These are phyloP conservation scores for Entomyzon cyanotis DNA, from an alignment of 2,113 vertebrate species.

Conservation along the genomic window DNA sequence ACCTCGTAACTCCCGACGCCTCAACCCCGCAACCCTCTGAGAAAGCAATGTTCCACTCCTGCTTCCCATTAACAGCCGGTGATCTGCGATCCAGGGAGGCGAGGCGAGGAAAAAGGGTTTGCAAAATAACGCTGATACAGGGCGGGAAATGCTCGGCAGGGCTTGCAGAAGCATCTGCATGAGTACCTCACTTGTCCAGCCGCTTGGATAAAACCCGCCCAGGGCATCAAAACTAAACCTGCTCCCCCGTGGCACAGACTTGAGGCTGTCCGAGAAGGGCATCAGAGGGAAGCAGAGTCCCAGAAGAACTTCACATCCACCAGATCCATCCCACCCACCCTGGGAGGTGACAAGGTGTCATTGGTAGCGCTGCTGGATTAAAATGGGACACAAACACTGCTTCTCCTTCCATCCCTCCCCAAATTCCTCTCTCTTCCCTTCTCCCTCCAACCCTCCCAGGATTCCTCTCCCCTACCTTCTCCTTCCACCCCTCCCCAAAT, in stretches of 20 bases:
- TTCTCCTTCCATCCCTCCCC: too few species aligned
- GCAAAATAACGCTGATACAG: background rate
- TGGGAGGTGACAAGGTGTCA: background rate
- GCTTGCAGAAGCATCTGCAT: background rate
- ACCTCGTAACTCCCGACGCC: background rate
- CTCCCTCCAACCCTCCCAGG: background rate
- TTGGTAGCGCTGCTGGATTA: accelerated
- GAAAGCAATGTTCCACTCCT: background rate
- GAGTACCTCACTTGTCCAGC: background rate
- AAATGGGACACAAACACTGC: background rate
- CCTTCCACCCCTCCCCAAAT: background rate
- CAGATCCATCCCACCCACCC: background rate
- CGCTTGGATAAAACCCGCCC: background rate
- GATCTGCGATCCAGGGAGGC: background rate
- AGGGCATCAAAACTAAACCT: background rate
- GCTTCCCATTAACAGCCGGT: background rate
- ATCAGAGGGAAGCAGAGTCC: background rate
- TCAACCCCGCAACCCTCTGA: background rate
- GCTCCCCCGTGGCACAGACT: background rate
- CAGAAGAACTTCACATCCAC: background rate
- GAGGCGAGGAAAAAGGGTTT: background rate
- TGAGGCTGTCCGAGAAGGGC: background rate
- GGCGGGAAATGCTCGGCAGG: background rate
- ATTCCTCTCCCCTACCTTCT: background rate
- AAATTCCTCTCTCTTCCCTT: background rate